These are phyloP conservation scores for Leptothorax acervorum DNA, from an alignment of 2,888 invertebrate genomes.

Conservation along the genomic window DNA sequence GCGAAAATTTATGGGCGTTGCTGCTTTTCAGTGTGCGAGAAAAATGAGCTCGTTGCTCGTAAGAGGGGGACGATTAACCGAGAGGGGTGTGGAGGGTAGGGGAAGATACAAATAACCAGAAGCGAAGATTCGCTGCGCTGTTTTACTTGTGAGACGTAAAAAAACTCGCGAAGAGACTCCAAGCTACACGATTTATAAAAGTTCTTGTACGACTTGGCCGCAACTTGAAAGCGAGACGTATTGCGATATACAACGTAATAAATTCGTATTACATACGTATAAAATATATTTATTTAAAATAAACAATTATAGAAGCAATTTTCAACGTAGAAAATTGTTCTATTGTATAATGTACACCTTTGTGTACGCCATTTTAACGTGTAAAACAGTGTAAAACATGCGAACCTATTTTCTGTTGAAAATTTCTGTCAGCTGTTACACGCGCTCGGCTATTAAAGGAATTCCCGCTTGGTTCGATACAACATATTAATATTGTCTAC, in stretches of 20 bases:
- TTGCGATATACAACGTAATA: neutral
- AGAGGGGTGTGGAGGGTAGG: neutral
- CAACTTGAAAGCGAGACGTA: slow-evolving; percentile 1
- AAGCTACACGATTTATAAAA: neutral
- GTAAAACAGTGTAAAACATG: neutral
- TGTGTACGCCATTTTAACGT: too few relatives aligned
- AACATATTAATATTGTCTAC: slow-evolving; percentile 13
- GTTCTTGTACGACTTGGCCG: neutral
- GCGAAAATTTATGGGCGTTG: slow-evolving; percentile 29
- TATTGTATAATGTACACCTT: neutral
- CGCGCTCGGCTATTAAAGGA: neutral
- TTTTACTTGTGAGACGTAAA: neutral
- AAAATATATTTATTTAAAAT: neutral
- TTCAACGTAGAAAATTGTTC: neutral
- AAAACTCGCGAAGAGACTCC: neutral
- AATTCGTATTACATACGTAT: neutral
- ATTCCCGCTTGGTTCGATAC: slow-evolving; percentile 3
- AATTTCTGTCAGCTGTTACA: slow-evolving; percentile 6
- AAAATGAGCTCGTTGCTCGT: slow-evolving; percentile 40
- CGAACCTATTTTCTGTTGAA: neutral
- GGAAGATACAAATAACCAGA: slow-evolving; percentile 6
- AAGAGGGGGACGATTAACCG: slow-evolving; percentile 22
- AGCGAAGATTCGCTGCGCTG: neutral
- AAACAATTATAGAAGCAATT: neutral
- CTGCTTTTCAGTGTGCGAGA: slow-evolving; percentile 31